Evolutionary conservation across 2,797 vertebrate genomes (phyloP).

Genomic region (Spinus pinus): DNA sequence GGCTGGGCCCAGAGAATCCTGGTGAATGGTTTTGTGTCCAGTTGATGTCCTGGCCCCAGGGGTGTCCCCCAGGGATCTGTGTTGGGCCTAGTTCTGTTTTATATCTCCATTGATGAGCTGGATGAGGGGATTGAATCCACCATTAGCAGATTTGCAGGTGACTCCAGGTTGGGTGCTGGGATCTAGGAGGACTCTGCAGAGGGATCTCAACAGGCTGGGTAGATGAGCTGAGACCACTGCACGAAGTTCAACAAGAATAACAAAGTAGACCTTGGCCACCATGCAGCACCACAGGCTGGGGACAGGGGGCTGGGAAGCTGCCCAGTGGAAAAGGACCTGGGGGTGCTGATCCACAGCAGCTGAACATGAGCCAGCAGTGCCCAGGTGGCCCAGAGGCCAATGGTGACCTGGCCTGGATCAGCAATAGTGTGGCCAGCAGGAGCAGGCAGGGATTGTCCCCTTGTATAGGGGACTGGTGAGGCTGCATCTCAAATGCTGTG

Average conservation of each 20-base stretch:
- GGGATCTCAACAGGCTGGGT: neutral
- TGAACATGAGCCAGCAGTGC: accelerated
- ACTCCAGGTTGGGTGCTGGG: neutral
- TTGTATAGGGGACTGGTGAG: accelerated
- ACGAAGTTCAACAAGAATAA: neutral
- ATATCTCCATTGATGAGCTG: neutral
- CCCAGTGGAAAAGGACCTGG: neutral
- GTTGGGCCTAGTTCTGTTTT: neutral
- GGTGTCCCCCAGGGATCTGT: neutral
- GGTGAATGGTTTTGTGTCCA: neutral
- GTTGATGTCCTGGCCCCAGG: neutral
- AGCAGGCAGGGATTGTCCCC: neutral
- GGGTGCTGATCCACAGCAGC: neutral
- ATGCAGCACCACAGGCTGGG: accelerated
- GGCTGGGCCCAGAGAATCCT: neutral
- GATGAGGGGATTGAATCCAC: neutral
- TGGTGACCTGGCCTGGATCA: accelerated
- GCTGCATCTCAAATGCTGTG: accelerated
- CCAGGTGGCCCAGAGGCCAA: neutral
- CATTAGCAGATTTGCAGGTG: neutral
- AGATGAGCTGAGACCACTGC: neutral
- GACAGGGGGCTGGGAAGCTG: neutral
- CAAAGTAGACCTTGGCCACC: neutral
- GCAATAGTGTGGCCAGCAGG: neutral
- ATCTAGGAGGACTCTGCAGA: neutral